A percentile compares a stretch with the other conserved stretches of the same genome.
Conservation (phyloP, 2,113 vertebrate genomes). For the Potamarius usumacintae region DNA sequence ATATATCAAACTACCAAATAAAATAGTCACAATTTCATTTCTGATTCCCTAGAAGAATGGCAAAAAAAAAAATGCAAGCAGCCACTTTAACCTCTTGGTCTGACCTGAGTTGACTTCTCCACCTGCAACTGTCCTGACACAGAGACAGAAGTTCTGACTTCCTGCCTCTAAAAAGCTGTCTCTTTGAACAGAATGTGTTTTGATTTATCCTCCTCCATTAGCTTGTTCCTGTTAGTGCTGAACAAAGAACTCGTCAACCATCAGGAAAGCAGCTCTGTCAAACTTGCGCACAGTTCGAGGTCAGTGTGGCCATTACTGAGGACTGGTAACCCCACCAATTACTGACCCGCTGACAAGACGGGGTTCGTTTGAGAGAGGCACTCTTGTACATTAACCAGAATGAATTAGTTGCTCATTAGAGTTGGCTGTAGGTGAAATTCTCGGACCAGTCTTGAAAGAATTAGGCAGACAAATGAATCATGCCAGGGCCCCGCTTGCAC, state of each 20-base stretch:
- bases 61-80: neutral
- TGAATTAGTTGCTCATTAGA: slow-evolving; percentile 91
- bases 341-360: slow-evolving; percentile 79
- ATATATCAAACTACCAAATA: neutral
- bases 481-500: slow-evolving; percentile 84
- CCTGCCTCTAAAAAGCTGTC: slow-evolving; percentile 23
- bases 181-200: slow-evolving; percentile 10
- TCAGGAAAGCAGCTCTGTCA: slow-evolving; percentile 85
- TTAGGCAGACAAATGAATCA: slow-evolving; percentile 92
- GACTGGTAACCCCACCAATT: slow-evolving; percentile 80
- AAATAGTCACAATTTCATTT: neutral
- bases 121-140: slow-evolving; percentile 14
- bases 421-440: slow-evolving; percentile 84
- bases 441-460: slow-evolving; percentile 86
- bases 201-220: slow-evolving; percentile 69
- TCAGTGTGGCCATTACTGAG: slow-evolving; percentile 83
- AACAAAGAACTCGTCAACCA: slow-evolving; percentile 63
- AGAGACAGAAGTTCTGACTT: slow-evolving; percentile 71
- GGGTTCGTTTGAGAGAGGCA: slow-evolving; percentile 81
- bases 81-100: neutral
- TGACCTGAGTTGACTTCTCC: neutral
- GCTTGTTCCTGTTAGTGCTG: slow-evolving; percentile 65
- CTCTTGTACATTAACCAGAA: slow-evolving; percentile 83
- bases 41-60: neutral
- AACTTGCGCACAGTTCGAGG: slow-evolving; percentile 76